Percentiles rank a stretch among this genome's conserved stretches.
Evolutionary conservation across 2,113 vertebrate species (phyloP).

Genomic region (Saimiri boliviensis): DNA sequence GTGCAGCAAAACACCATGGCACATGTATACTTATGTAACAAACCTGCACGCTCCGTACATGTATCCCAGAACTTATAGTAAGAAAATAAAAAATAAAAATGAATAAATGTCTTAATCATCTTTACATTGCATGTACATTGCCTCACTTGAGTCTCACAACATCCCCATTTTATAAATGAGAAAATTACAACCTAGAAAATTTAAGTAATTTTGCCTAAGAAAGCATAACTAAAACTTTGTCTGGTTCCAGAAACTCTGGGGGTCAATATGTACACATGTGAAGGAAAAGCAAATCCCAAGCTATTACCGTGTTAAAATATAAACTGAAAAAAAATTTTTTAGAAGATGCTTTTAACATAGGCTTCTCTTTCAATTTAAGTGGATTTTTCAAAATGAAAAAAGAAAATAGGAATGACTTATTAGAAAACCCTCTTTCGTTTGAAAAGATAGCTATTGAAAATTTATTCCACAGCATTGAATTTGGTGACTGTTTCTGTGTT

Average conservation of each 20-base stretch:
- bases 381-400: slow-evolving; percentile 38
- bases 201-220: not conserved
- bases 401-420: not conserved
- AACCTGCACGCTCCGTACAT: too few relatives aligned
- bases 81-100: too few relatives aligned
- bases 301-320: not conserved
- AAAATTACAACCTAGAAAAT: not conserved
- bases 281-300: not conserved
- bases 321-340: not conserved
- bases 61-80: too few relatives aligned
- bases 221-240: not conserved
- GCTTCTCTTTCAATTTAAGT: not conserved
- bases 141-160: not conserved
- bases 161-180: not conserved
- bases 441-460: not conserved
- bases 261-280: not conserved
- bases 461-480: not conserved
- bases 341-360: not conserved
- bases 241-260: not conserved
- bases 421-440: not conserved
- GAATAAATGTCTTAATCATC: not conserved
- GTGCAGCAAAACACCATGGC: too few relatives aligned
- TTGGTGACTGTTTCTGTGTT: not conserved
- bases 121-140: not conserved
- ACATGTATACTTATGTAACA: too few relatives aligned